Conservation (phyloP, 2,888 invertebrate genomes). For the Holacanthella duospinosa region DNA sequence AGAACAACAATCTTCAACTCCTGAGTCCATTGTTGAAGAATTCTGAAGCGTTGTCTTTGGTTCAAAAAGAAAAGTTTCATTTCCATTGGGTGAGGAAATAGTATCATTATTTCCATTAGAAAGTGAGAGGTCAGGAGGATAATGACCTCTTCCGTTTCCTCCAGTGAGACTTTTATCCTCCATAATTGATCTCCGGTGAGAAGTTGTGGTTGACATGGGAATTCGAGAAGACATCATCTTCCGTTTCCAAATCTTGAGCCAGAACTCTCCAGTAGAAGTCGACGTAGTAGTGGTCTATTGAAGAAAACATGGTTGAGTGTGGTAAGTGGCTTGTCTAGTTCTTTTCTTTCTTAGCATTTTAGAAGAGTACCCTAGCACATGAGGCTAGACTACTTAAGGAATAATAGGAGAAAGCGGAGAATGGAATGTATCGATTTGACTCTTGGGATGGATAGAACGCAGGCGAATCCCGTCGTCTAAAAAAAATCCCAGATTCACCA, state of each 20-base stretch:
- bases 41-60: conserved; percentile 25
- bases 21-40: conserved; percentile 35
- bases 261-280: conserved; percentile 13
- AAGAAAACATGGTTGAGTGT: not conserved
- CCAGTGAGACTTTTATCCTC: conserved; percentile 10
- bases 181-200: conserved; percentile 18
- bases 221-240: conserved; percentile 30
- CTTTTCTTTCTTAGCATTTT: too few relatives aligned
- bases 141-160: not conserved
- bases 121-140: conserved; percentile 13
- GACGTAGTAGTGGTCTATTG: not conserved
- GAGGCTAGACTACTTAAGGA: too few relatives aligned
- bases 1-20: conserved; percentile 35
- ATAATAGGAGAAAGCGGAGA: conserved; percentile 16
- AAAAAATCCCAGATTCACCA: conserved; percentile 30
- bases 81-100: conserved; percentile 9
- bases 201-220: conserved; percentile 6
- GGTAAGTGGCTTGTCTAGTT: too few relatives aligned
- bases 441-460: conserved; percentile 35
- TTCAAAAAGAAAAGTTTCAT: not conserved
- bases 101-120: conserved; percentile 10
- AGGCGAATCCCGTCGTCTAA: conserved; percentile 28
- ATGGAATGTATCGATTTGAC: conserved; percentile 38
- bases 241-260: conserved; percentile 34
- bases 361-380: too few relatives aligned